These are phyloP conservation scores for Drosophila tsacasi DNA, from an alignment of 1,140 invertebrate genomes.

Conservation along the genomic window DNA sequence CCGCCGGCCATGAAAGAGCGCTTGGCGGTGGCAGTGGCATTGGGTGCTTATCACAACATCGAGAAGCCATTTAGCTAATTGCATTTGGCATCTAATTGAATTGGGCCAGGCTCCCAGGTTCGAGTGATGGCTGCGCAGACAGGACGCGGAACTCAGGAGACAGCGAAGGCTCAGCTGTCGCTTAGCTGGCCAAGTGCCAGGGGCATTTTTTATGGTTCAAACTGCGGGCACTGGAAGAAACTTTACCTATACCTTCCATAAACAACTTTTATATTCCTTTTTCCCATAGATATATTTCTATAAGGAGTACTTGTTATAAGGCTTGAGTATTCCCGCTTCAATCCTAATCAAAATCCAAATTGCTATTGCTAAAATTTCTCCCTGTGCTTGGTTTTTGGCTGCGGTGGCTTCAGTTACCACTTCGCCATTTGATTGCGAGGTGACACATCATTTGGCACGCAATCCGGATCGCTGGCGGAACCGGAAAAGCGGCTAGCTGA, in stretches of 20 bases:
- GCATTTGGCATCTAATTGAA: conserved; percentile 73
- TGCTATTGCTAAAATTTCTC: conserved; percentile 53
- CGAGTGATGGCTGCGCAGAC: conserved; percentile 20
- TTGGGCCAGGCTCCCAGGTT: conserved; percentile 45
- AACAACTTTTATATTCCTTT: no score
- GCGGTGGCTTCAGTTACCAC: conserved; percentile 13
- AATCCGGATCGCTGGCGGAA: conserved; percentile 43
- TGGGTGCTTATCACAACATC: conserved; percentile 58
- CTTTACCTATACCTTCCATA: no score
- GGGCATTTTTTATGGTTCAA: conserved; percentile 11
- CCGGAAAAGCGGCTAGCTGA: conserved; percentile 55
- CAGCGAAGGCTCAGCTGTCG: conserved; percentile 18
- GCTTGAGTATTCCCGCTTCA: no score
- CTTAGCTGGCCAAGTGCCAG: conserved; percentile 60
- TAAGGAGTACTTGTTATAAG: not conserved
- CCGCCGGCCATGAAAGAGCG: conserved; percentile 15
- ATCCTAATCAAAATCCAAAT: no score
- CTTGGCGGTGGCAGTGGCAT: conserved; percentile 12
- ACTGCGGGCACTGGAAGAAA: not conserved
- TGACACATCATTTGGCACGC: conserved; percentile 79
- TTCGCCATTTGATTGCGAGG: conserved; percentile 47
- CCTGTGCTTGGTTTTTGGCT: conserved; percentile 27
- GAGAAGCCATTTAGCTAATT: conserved; percentile 73
- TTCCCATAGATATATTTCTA: not conserved
- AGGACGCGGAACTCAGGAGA: conserved; percentile 15